A percentile compares a stretch with the other conserved stretches of the same genome.
These are phyloP conservation scores for Cyprinodon brontotheroides DNA, from an alignment of 2,113 vertebrate species.

Conservation along the genomic window DNA sequence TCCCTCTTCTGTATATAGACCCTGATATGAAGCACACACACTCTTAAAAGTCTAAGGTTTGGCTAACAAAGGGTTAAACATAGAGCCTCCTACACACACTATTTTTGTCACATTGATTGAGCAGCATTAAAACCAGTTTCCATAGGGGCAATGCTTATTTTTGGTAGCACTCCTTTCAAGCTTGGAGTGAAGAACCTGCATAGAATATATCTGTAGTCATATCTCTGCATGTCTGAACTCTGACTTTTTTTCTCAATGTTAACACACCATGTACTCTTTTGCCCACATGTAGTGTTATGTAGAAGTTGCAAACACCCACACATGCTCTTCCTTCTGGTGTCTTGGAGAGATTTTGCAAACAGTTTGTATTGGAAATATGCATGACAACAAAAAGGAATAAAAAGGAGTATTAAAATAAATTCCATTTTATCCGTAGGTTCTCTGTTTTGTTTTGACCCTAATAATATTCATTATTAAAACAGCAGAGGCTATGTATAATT, in stretches of 20 bases:
- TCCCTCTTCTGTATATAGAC: constrained; percentile 10
- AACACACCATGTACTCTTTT: constrained; percentile 17
- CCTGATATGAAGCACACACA: constrained; percentile 29
- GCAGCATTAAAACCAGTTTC: constrained; percentile 48
- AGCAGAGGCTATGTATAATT: constrained; percentile 46
- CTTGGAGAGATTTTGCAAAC: constrained; percentile 16
- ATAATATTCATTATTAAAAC: constrained; percentile 57
- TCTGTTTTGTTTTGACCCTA: constrained; percentile 30
- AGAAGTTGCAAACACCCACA: constrained; percentile 35
- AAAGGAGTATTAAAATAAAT: constrained; percentile 6
- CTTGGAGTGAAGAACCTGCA: constrained; percentile 28
- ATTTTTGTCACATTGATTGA: constrained; percentile 44
- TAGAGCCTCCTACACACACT: constrained; percentile 60
- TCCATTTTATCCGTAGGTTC: constrained; percentile 1
- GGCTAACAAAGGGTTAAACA: constrained; percentile 28
- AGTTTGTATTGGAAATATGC: neutral
- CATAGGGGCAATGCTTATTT: constrained; percentile 41
- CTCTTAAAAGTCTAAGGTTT: constrained; percentile 11
- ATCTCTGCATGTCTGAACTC: neutral
- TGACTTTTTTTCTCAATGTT: constrained; percentile 26
- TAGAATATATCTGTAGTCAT: constrained; percentile 16
- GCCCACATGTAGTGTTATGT: constrained; percentile 23
- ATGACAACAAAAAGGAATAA: neutral
- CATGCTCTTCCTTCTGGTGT: constrained; percentile 1
- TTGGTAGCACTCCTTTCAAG: constrained; percentile 12